phyloP scores from a whole-genome alignment of 2,113 vertebrate genomes.

The Rostratula benghalensis region DNA sequence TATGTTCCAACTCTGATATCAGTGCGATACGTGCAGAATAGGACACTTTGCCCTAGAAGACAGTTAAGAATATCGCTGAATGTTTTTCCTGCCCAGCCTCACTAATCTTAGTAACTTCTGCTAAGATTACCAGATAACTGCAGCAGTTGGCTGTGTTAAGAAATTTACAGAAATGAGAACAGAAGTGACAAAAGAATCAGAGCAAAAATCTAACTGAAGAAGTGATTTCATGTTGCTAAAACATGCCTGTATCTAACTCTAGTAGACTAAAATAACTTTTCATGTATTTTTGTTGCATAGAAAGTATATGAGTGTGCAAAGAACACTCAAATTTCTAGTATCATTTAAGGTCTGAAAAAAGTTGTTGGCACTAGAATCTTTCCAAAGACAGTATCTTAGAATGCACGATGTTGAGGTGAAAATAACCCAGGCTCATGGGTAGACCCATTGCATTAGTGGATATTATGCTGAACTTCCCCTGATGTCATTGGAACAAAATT shows the following conservation, averaged over 20 bases:
- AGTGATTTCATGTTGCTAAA: background rate
- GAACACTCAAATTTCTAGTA: background rate
- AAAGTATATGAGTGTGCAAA: background rate
- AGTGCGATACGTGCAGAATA: background rate
- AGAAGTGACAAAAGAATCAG: background rate
- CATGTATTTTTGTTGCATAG: background rate
- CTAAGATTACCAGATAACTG: background rate
- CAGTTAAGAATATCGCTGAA: background rate
- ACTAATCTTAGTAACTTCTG: conserved; percentile 4
- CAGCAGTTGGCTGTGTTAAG: background rate
- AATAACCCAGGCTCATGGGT: background rate
- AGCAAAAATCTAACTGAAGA: background rate
- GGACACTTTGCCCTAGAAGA: background rate
- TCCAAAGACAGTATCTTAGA: background rate
- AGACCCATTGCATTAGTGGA: background rate
- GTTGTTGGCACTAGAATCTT: background rate
- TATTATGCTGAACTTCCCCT: background rate
- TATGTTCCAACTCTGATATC: background rate
- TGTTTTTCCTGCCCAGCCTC: background rate
- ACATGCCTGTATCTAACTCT: background rate
- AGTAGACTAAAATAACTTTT: background rate
- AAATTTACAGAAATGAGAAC: background rate
- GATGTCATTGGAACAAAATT: background rate
- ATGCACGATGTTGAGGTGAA: background rate
- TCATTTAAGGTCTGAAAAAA: background rate